These are phyloP conservation scores for Sesia apiformis DNA, from an alignment of 2,888 invertebrate genomes.

Conservation along the genomic window DNA sequence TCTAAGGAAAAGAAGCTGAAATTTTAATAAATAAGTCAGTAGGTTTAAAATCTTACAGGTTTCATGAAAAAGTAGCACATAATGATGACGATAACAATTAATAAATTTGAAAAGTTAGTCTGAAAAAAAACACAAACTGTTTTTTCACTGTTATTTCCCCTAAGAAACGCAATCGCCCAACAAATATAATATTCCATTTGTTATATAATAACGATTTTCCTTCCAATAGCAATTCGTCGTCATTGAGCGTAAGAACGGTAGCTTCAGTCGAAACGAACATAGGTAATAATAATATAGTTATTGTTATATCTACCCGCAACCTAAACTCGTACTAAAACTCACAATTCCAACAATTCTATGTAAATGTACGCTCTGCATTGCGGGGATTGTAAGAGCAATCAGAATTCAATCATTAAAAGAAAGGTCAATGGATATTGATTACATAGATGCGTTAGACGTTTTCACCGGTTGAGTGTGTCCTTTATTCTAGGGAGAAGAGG, in stretches of 20 bases:
- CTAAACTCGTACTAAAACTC: constrained; percentile 24
- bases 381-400: neutral
- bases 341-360: constrained; percentile 17
- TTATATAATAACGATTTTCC: constrained; percentile 47
- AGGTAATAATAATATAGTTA: constrained; percentile 59
- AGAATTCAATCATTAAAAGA: neutral
- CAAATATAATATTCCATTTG: constrained; percentile 33
- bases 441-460: constrained; percentile 15
- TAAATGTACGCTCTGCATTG: constrained; percentile 26
- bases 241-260: constrained; percentile 50
- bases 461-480: constrained; percentile 15
- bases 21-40: no score
- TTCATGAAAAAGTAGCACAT: neutral
- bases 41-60: no score
- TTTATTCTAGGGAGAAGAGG: constrained; percentile 37
- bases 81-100: neutral
- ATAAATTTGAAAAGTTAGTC: constrained; percentile 34
- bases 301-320: constrained; percentile 54
- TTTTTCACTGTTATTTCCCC: constrained; percentile 45
- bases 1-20: no score
- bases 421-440: constrained; percentile 25
- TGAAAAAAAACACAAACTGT: constrained; percentile 24
- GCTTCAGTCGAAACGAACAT: constrained; percentile 52
- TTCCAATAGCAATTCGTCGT: constrained; percentile 55
- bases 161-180: constrained; percentile 46